These are phyloP conservation scores for Pentalonia nigronervosa DNA, from an alignment of 1,140 invertebrate genomes.

Conservation along the genomic window DNA sequence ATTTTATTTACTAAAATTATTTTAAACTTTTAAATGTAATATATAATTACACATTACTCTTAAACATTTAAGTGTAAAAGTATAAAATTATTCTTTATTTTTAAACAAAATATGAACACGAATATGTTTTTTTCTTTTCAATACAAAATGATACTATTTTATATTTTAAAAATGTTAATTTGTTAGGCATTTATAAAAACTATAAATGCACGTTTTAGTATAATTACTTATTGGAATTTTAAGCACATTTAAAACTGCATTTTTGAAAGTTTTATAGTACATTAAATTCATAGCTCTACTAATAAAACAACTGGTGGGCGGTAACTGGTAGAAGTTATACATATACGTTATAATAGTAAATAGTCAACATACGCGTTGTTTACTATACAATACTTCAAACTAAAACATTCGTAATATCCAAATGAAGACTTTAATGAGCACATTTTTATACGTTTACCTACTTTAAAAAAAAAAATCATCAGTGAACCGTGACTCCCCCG, in stretches of 20 bases:
- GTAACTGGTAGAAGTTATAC: not conserved
- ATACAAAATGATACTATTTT: not conserved
- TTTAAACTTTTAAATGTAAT: not conserved
- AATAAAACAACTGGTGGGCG: not conserved
- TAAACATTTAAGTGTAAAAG: not conserved
- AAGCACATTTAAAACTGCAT: not conserved
- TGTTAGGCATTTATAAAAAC: too few relatives aligned
- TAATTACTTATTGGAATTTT: not conserved
- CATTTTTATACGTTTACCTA: not conserved
- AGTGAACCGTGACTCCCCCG: not conserved
- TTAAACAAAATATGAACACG: not conserved
- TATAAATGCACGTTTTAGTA: not conserved
- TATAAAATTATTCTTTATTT: not conserved
- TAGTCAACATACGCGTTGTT: not conserved
- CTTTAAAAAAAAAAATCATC: constrained; percentile 2
- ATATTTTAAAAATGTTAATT: too few relatives aligned
- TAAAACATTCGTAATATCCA: not conserved
- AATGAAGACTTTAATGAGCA: constrained; percentile 7
- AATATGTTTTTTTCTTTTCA: not conserved
- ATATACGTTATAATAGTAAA: not conserved
- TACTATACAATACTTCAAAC: not conserved
- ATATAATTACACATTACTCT: too few relatives aligned
- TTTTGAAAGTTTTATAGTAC: not conserved
- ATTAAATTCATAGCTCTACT: not conserved
- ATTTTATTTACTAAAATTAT: not conserved